Conservation (phyloP, 2,888 invertebrate genomes). For the Chaitophorus viminalis region DNA sequence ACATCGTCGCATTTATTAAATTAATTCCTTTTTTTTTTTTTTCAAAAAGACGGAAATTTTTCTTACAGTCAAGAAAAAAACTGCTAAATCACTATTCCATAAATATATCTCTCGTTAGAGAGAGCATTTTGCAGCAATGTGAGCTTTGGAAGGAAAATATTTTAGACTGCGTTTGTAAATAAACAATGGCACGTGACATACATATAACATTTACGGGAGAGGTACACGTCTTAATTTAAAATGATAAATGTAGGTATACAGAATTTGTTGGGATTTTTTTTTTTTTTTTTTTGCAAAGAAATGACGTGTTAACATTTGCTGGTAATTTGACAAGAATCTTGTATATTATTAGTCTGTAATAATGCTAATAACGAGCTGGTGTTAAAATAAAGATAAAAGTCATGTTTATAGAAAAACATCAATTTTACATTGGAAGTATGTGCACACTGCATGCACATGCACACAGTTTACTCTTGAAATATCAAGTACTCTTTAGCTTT, state of each 20-base stretch:
- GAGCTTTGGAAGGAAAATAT: slow-evolving; percentile 24
- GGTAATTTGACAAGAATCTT: background rate
- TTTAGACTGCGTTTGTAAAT: slow-evolving; percentile 36
- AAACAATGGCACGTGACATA: slow-evolving; percentile 54
- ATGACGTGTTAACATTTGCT: slow-evolving; percentile 1
- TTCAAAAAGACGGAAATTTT: background rate
- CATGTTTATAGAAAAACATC: background rate
- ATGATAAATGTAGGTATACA: slow-evolving; percentile 20
- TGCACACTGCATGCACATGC: background rate
- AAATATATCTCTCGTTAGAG: slow-evolving; percentile 48
- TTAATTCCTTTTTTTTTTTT: background rate
- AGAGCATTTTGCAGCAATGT: background rate
- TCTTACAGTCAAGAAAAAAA: background rate
- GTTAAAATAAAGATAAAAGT: slow-evolving; percentile 15
- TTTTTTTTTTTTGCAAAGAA: background rate
- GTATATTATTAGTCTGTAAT: background rate
- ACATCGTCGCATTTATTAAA: background rate
- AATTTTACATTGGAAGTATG: background rate
- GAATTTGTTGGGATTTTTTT: slow-evolving; percentile 1
- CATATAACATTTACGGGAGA: slow-evolving; percentile 24
- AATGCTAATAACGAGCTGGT: background rate
- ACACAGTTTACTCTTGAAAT: background rate
- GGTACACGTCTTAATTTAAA: slow-evolving; percentile 44
- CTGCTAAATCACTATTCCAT: slow-evolving; percentile 40
- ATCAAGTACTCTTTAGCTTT: background rate